phyloP scores from a whole-genome alignment of 2,888 invertebrate species.

The Idaea biselata region DNA sequence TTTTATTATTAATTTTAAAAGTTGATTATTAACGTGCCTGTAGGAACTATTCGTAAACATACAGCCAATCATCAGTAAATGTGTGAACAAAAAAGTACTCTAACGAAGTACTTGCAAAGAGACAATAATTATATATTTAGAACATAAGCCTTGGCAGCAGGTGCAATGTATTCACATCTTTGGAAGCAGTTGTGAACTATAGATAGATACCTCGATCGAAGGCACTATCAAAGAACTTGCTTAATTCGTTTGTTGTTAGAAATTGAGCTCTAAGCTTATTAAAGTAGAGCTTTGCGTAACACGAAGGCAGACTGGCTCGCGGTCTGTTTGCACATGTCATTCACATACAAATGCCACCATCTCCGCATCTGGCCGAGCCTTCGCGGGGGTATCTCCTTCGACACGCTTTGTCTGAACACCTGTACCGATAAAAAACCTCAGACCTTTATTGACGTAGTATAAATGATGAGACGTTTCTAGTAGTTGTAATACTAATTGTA shows the following conservation, averaged over 20 bases:
- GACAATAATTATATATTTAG: background rate
- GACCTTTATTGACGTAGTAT: background rate
- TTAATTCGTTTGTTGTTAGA: background rate
- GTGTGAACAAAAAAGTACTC: too few species aligned
- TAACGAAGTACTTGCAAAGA: background rate
- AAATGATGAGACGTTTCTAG: background rate
- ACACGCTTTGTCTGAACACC: slow-evolving; percentile 71
- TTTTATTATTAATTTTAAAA: too few species aligned
- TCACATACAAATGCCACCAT: slow-evolving; percentile 33
- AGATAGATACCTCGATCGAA: background rate
- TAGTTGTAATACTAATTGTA: background rate
- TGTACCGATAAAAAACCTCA: slow-evolving; percentile 56
- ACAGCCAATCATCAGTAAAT: too few species aligned
- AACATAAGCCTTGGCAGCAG: background rate
- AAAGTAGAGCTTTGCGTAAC: background rate
- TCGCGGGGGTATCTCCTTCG: slow-evolving; percentile 62
- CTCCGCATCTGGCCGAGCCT: slow-evolving; percentile 69
- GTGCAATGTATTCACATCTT: background rate
- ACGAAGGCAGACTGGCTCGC: slow-evolving; percentile 36
- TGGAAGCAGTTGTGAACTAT: background rate
- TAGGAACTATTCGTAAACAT: too few species aligned
- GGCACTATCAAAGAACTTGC: background rate
- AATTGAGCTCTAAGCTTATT: background rate
- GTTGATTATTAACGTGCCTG: too few species aligned
- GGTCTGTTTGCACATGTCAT: slow-evolving; percentile 62